phyloP scores from a whole-genome alignment of 2,797 vertebrate species.

The Enteromius radiatus region DNA sequence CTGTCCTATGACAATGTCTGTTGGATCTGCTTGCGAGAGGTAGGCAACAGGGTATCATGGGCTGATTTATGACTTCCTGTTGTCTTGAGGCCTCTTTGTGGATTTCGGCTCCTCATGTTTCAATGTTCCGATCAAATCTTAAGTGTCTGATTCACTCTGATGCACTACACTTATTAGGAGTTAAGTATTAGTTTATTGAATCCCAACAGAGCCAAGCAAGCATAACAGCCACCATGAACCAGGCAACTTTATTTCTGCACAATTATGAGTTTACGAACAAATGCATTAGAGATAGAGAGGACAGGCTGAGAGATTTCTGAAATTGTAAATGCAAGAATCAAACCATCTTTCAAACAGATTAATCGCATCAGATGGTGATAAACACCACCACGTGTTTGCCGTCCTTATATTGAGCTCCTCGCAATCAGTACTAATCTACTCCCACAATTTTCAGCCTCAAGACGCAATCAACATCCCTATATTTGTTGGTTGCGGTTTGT shows the following conservation, averaged over 20 bases:
- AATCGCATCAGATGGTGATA: slow-evolving; percentile 58
- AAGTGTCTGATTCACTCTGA: no score
- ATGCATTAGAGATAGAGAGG: not conserved
- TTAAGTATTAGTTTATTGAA: slow-evolving; percentile 9
- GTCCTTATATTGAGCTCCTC: slow-evolving; percentile 29
- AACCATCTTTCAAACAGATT: slow-evolving; percentile 53
- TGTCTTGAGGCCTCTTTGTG: no score
- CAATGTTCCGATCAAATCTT: no score
- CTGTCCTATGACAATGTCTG: no score
- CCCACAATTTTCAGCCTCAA: slow-evolving; percentile 43
- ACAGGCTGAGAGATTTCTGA: not conserved
- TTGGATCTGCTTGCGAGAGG: no score
- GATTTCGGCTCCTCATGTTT: no score
- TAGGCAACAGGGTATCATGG: no score
- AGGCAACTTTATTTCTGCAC: not conserved
- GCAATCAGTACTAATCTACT: slow-evolving; percentile 55
- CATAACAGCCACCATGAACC: slow-evolving; percentile 2
- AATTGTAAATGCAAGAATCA: slow-evolving; percentile 41
- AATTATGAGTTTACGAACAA: slow-evolving; percentile 25
- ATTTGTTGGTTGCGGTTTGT: slow-evolving; percentile 27
- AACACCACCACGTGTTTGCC: slow-evolving; percentile 47
- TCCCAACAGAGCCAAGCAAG: slow-evolving; percentile 25
- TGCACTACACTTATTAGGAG: not conserved
- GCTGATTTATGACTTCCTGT: no score
- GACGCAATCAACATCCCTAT: slow-evolving; percentile 44